Conservation (phyloP, 2,888 invertebrate genomes). For the Drosophila macrospina region DNA sequence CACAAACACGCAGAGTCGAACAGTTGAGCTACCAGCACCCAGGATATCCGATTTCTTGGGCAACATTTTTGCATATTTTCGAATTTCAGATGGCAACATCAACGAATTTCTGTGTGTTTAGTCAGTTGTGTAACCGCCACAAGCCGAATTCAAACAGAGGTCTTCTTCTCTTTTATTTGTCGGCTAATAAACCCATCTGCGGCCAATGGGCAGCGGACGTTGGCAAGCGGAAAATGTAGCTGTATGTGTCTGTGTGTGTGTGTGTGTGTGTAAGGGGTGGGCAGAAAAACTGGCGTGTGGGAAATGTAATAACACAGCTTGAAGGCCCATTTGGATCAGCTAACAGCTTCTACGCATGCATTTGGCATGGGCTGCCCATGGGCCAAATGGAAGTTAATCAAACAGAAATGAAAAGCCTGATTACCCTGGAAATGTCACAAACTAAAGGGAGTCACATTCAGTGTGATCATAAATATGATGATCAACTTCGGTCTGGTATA, state of each 20-base stretch:
- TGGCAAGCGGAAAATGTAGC: neutral
- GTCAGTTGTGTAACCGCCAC: slow-evolving; percentile 27
- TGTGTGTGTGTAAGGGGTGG: too few species aligned
- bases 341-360: slow-evolving; percentile 17
- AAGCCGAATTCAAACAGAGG: neutral
- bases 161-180: neutral
- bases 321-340: slow-evolving; percentile 31
- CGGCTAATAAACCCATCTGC: slow-evolving; percentile 18
- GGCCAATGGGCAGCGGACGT: slow-evolving; percentile 10
- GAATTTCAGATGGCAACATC: slow-evolving; percentile 6
- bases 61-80: slow-evolving; percentile 49
- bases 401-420: neutral
- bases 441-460: neutral
- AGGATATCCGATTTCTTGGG: slow-evolving; percentile 27
- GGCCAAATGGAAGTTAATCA: slow-evolving; percentile 18
- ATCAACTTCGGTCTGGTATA: too few species aligned
- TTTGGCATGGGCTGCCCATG: slow-evolving; percentile 16
- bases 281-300: slow-evolving; percentile 11
- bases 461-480: too few species aligned
- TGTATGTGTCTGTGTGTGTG: neutral
- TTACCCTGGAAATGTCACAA: neutral
- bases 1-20: slow-evolving; percentile 19
- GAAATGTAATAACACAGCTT: slow-evolving; percentile 43
- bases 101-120: slow-evolving; percentile 36
- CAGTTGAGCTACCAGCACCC: neutral